Conservation (phyloP, 2,113 vertebrate genomes). For the Dermatemys mawii region DNA sequence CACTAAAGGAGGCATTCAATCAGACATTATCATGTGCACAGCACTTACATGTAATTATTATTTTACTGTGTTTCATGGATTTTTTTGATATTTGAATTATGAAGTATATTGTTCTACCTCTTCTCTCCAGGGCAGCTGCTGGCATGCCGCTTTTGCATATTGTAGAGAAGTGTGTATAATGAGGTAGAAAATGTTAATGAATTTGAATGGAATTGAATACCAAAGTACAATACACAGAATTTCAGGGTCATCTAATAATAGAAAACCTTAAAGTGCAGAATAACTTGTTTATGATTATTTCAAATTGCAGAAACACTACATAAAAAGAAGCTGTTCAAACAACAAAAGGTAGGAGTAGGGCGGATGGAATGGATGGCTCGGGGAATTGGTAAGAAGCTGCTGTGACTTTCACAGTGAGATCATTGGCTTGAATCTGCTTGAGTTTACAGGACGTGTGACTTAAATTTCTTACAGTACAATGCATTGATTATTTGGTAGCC, state of each 20-base stretch:
- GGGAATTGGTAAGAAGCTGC: neutral
- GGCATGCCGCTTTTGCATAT: neutral
- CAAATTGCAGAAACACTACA: neutral
- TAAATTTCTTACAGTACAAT: neutral
- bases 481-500: neutral
- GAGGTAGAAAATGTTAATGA: neutral
- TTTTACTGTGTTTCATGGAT: conserved; percentile 56
- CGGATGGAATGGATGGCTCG: neutral
- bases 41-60: conserved; percentile 66
- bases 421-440: neutral
- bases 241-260: neutral
- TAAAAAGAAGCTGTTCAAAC: neutral
- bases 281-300: neutral
- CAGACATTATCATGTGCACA: conserved; percentile 70
- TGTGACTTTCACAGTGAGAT: neutral
- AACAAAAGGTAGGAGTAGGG: neutral
- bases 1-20: conserved; percentile 72
- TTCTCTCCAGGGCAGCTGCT: neutral
- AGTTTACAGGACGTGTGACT: neutral
- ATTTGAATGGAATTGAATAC: neutral
- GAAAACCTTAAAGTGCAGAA: neutral
- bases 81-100: conserved; percentile 45
- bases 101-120: conserved; percentile 46
- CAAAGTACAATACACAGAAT: neutral
- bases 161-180: neutral